Conservation (phyloP, 2,797 vertebrate species). For the Channa striata region DNA sequence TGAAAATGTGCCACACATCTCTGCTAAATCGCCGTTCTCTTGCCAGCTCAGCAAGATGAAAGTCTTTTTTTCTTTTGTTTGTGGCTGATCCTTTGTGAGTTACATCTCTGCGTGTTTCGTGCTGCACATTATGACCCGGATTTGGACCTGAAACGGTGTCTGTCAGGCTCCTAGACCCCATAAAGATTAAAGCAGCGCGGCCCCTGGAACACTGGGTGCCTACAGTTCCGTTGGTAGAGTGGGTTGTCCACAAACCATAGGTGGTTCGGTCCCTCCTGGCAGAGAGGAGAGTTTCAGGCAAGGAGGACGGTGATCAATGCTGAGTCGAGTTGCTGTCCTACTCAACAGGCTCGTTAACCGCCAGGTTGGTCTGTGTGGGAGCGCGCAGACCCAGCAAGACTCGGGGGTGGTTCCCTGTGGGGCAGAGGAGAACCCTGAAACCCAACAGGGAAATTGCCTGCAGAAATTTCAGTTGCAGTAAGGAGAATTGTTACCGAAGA, state of each 20-base stretch:
- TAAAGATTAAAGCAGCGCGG: constrained; percentile 58
- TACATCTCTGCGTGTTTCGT: constrained; percentile 52
- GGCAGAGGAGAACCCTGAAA: constrained; percentile 29
- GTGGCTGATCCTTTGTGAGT: constrained; percentile 46
- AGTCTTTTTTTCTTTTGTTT: constrained; percentile 41
- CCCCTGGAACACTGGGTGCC: constrained; percentile 57
- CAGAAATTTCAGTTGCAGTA: constrained; percentile 40
- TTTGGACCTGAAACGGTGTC: constrained; percentile 59
- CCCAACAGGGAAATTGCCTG: constrained; percentile 37
- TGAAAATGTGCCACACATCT: constrained; percentile 55
- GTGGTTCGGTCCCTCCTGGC: too few species aligned
- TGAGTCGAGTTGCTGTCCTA: constrained; percentile 67
- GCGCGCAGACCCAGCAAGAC: constrained; percentile 47
- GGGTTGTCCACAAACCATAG: too few species aligned
- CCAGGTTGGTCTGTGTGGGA: constrained; percentile 43
- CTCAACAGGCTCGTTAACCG: constrained; percentile 78
- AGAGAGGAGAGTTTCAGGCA: constrained; percentile 60
- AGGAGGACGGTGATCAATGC: constrained; percentile 78
- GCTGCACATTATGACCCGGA: constrained; percentile 55
- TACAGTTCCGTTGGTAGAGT: too few species aligned
- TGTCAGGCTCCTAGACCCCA: constrained; percentile 43
- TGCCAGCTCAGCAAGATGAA: constrained; percentile 55
- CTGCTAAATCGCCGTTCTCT: constrained; percentile 54
- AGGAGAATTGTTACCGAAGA: constrained; percentile 39
- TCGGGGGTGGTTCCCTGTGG: constrained; percentile 45